Base-by-base conservation (phyloP, 2,888 invertebrate species). In the Tiliacea aurago region DNA sequence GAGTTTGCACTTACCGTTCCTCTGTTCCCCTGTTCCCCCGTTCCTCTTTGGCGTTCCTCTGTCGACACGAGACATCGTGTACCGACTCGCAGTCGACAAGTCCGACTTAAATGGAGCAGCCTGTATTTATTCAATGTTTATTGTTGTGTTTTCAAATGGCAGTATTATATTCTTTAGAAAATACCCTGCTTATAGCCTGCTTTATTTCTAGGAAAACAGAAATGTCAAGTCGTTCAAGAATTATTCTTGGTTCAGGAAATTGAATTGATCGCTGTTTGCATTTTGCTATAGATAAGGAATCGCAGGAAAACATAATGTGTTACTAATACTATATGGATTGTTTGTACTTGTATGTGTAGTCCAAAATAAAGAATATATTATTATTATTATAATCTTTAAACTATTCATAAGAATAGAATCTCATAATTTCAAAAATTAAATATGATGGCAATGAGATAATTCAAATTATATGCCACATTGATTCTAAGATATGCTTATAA, bases 1-100 rank as follows among this genome's bases (percentile, higher is more conserved):
- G 90, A 89, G 88, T 93, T 92, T 91, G 91, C 93, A 93, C 93
- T 93, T 93, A 93, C 84, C 83, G 69, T 71, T 78, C 51, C 80
- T 69, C 79, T 59, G 59, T 41, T 33, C 37, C 47, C n/a, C 33
- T 80, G 56, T 70, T 74, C 53, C 81, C 74, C 78, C 58, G 55
- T 56, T 18, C 56, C 37, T 64, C 73, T 64, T 66, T 55, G 41
- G 70, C 78, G 68, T 76, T 76, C 53, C 64, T 72, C 41, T 49
- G 76, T 73, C 76, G 78, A 81, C 69, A 73, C 63, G 55, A 67
- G 66, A 47, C 70, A 55, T 68, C 73, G 69, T 80, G 81, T 81
- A 69, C 72, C 49, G 70, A 80, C 80, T 84, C 72, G 75, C 47
- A 85, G 70, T 76, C 74, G 76, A 76, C 72, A 80, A 81, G 73